These are phyloP conservation scores for Drosophila kikkawai DNA, from an alignment of 1,140 invertebrate species.

Conservation along the genomic window DNA sequence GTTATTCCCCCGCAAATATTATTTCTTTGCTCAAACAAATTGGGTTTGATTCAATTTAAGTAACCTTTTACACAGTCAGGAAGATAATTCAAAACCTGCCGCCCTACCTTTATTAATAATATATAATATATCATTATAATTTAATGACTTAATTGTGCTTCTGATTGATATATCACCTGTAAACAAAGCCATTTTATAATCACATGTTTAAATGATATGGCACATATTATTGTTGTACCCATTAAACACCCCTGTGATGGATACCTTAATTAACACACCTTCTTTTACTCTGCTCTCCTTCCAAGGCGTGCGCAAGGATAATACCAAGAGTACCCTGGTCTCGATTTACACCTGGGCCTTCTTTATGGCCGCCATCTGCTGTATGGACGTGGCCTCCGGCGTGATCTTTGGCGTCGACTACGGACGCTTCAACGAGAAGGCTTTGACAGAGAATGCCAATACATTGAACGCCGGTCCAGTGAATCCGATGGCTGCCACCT, in stretches of 20 bases:
- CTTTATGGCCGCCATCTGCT: constrained; percentile 61
- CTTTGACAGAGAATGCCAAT: constrained; percentile 57
- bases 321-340: constrained; percentile 39
- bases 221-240: neutral
- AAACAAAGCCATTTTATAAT: constrained; percentile 16
- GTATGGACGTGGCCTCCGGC: constrained; percentile 78
- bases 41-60: neutral
- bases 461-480: constrained; percentile 33
- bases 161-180: constrained; percentile 29
- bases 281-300: neutral
- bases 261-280: neutral
- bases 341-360: constrained; percentile 71
- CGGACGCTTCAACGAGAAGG: constrained; percentile 50
- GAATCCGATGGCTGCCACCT: constrained; percentile 48
- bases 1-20: constrained; percentile 2
- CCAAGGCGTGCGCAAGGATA: constrained; percentile 68
- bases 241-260: constrained; percentile 2
- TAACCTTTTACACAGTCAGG: too few species aligned
- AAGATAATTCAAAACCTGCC: neutral
- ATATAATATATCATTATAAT: constrained; percentile 1
- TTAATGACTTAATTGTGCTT: constrained; percentile 16
- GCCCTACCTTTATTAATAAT: neutral
- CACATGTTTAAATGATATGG: constrained; percentile 11
- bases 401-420: constrained; percentile 80
- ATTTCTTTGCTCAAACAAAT: neutral